Evolutionary conservation across 2,113 vertebrate species (phyloP).

Genomic region (Pachyramphus minor): DNA sequence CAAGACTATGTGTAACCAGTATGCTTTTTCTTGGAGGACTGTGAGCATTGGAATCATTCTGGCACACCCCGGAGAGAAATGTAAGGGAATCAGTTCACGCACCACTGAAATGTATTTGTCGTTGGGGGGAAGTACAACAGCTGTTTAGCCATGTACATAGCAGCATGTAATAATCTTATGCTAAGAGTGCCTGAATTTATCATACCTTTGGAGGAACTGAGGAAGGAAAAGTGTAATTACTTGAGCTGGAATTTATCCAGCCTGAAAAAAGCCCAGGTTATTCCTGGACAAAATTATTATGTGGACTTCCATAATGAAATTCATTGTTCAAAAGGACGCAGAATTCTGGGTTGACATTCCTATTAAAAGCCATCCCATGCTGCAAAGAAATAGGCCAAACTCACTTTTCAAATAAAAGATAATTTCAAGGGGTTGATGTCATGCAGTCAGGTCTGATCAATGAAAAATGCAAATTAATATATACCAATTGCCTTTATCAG

Average conservation of each 20-base stretch:
- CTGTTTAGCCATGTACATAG: neutral
- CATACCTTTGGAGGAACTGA: neutral
- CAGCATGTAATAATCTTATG: neutral
- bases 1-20: neutral
- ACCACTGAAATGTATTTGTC: neutral
- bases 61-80: neutral
- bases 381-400: neutral
- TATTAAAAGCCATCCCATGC: neutral
- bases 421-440: neutral
- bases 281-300: neutral
- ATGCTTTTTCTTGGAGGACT: neutral
- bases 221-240: conserved; percentile 13
- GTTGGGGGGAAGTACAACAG: neutral
- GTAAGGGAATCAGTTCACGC: neutral
- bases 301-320: neutral
- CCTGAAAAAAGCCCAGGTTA: neutral
- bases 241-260: neutral
- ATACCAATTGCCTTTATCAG: neutral
- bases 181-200: conserved; percentile 30
- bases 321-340: neutral
- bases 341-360: neutral
- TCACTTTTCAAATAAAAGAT: neutral
- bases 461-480: neutral
- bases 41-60: neutral
- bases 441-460: neutral